Conservation (phyloP, 2,113 vertebrate species). For the Rhadina sibilatrix region DNA sequence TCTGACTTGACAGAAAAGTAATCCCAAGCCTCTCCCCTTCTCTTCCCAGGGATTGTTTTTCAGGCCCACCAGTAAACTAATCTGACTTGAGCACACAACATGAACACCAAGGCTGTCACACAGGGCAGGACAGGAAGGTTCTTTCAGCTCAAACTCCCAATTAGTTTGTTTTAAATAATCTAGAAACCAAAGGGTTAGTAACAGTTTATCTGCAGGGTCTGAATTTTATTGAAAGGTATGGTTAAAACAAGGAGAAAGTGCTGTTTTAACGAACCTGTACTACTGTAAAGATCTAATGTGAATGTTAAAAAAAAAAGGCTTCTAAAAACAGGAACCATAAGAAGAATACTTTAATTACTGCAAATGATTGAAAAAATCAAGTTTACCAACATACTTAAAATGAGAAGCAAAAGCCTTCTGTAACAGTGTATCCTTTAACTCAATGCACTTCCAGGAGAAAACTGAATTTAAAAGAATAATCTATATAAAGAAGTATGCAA, state of each 20-base stretch:
- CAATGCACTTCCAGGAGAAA: neutral
- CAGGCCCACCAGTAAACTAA: slow-evolving; percentile 19
- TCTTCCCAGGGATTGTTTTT: slow-evolving; percentile 29
- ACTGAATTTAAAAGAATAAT: neutral
- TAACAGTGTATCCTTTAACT: neutral
- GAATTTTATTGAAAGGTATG: neutral
- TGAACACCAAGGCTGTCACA: neutral
- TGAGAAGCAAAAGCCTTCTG: neutral
- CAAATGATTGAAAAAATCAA: neutral
- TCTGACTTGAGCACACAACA: neutral
- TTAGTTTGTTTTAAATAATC: neutral
- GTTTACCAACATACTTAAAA: neutral
- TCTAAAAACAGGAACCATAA: neutral
- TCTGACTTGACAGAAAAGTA: slow-evolving; percentile 13
- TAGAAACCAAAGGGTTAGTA: neutral
- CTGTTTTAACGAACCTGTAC: neutral
- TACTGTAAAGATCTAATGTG: neutral
- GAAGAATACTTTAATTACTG: neutral
- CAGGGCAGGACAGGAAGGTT: neutral
- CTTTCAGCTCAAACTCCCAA: neutral
- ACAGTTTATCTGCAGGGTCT: neutral
- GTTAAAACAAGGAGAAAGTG: neutral
- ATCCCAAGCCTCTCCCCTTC: neutral
- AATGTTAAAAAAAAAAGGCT: neutral
- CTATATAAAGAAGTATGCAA: neutral